Percentiles rank a stretch among this genome's conserved stretches.
phyloP scores from a whole-genome alignment of 2,797 vertebrate genomes.

The Discoglossus pictus region DNA sequence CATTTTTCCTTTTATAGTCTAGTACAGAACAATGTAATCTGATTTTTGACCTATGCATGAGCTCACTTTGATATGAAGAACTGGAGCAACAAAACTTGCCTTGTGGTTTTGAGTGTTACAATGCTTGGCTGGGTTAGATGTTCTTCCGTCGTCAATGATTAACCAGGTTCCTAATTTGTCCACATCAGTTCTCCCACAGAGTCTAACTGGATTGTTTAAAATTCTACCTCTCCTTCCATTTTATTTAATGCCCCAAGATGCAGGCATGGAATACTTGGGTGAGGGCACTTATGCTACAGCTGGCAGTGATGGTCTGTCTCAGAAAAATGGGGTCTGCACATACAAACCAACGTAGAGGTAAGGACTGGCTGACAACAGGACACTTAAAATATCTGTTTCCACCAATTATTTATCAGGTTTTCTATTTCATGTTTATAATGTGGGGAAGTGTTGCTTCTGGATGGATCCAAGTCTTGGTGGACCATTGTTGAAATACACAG shows the following conservation, averaged over 20 bases:
- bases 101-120: slow-evolving; percentile 32
- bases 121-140: slow-evolving; percentile 27
- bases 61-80: not conserved
- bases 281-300: slow-evolving; percentile 53
- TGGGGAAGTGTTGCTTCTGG: too few relatives aligned
- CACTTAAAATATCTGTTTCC: too few relatives aligned
- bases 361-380: slow-evolving; percentile 36
- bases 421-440: too few relatives aligned
- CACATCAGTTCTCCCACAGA: slow-evolving; percentile 39
- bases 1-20: too few relatives aligned
- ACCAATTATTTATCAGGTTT: too few relatives aligned
- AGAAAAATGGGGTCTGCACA: slow-evolving; percentile 42
- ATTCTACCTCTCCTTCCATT: slow-evolving; percentile 34
- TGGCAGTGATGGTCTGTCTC: slow-evolving; percentile 52
- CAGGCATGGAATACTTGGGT: slow-evolving; percentile 53
- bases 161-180: slow-evolving; percentile 55
- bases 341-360: slow-evolving; percentile 59
- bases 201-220: slow-evolving; percentile 47
- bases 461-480: too few relatives aligned
- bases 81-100: not conserved
- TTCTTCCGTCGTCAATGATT: slow-evolving; percentile 63
- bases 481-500: too few relatives aligned
- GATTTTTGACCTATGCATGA: not conserved
- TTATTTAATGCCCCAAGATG: slow-evolving; percentile 28
- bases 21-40: too few relatives aligned